Evolutionary conservation across 2,113 vertebrate genomes (phyloP), one percentile per base, ranked within the genome.

Genomic region (Poeciliopsis prolifica): DNA sequence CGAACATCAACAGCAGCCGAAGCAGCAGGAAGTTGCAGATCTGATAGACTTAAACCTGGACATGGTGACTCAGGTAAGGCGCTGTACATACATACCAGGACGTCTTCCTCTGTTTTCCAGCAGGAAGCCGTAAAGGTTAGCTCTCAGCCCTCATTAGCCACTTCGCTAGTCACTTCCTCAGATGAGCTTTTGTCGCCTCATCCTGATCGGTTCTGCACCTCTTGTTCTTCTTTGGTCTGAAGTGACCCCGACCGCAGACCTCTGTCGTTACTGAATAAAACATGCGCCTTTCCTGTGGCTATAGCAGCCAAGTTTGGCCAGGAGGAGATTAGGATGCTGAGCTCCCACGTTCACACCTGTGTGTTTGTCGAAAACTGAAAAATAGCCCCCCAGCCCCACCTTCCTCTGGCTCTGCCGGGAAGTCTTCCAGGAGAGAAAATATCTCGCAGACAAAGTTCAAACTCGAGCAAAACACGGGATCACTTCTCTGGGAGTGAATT

Each of bases 11-110:
- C 75, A 51, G 15, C 82, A 72, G 63, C 70, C 66, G 51, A 75
- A 77, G 61, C 74, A 84, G 42, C 63, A 66, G 72, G 68, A 75
- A 63, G 75, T 79, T 28, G 84, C 81, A 58, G 77, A 91, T 82
- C 95, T 96, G 70, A 80, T 95, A 94, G 95, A 96, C 90, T 95
- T 96, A 94, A 96, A 92, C 87, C 92, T 96, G 94, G 92, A 77
- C 75, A 90, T 90, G 92, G 82, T 93, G 91, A 89, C 94, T 84
- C 90, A 98, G 97, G 97, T 99, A 97, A 99, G 96, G 81, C 1
- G 67, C 63, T 30, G 10, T 29, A 48, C 15, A 14, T 31, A 31
- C 42, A 75, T 60, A 65, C 30, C 33, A 72, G 22, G 19, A 5
- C 60, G 58, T 61, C 42, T 8, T 58, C 62, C n/a, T 33, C 11